A percentile compares a stretch with the other conserved stretches of the same genome.
These are phyloP conservation scores for Phrynocephalus vlangalii DNA, from an alignment of 2,797 vertebrate genomes.

Conservation along the genomic window DNA sequence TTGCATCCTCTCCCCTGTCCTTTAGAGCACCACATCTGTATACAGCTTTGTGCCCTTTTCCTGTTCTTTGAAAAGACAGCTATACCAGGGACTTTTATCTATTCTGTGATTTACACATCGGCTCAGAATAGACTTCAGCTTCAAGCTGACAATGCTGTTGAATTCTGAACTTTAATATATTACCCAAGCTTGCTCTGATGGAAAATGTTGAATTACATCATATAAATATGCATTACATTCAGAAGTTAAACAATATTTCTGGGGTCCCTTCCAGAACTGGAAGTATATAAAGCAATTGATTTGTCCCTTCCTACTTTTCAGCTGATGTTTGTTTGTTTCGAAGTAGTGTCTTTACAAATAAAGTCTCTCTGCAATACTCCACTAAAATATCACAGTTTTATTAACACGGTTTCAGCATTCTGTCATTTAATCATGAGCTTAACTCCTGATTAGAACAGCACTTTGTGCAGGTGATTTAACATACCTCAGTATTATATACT, in stretches of 20 bases:
- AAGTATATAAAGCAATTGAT: constrained; percentile 5
- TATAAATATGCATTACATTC: constrained; percentile 35
- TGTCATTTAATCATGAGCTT: not conserved
- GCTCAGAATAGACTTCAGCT: constrained; percentile 40
- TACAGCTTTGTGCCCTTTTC: no score
- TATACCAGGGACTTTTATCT: not conserved
- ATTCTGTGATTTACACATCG: not conserved
- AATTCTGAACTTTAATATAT: no score
- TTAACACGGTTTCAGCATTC: not conserved
- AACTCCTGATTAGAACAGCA: not conserved
- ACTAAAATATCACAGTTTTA: not conserved
- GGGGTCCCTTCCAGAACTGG: constrained; percentile 35
- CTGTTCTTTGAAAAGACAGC: no score
- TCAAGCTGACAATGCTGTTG: constrained; percentile 19
- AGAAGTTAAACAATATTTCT: constrained; percentile 50
- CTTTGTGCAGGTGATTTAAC: not conserved
- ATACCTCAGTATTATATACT: not conserved
- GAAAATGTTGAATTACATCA: constrained; percentile 49
- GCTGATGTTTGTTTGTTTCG: not conserved
- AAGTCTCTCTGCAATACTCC: not conserved
- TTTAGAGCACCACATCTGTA: no score
- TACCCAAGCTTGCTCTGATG: no score
- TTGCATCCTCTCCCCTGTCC: no score
- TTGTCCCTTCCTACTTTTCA: constrained; percentile 11
- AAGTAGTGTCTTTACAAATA: not conserved